Percentiles rank a stretch among this genome's conserved stretches.
These are phyloP conservation scores for Callaeas wilsoni DNA, from an alignment of 2,113 vertebrate genomes.

Conservation along the genomic window DNA sequence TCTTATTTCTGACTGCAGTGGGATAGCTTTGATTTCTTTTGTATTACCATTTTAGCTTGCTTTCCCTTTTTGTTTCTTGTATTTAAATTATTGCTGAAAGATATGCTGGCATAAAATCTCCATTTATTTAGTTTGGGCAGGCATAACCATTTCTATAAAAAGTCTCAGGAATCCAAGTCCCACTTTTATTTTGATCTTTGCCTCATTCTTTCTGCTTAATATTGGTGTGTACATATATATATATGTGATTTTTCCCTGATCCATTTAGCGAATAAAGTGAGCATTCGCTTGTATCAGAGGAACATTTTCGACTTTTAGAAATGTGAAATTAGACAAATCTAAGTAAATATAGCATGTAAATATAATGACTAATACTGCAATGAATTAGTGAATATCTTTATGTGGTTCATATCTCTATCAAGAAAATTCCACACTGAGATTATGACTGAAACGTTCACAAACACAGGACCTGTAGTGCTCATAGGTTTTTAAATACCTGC, in stretches of 20 bases:
- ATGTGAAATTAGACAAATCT: not conserved
- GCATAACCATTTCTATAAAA: not conserved
- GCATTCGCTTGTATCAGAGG: not conserved
- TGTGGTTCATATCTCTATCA: not conserved
- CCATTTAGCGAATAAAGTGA: not conserved
- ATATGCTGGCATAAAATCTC: constrained; percentile 25
- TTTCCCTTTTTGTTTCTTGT: constrained; percentile 39
- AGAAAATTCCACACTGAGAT: constrained; percentile 2
- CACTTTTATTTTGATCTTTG: not conserved
- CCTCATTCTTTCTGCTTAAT: not conserved
- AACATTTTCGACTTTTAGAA: constrained; percentile 29
- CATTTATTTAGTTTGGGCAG: not conserved
- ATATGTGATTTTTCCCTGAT: not conserved
- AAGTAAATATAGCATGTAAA: not conserved
- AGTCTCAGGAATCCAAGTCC: not conserved
- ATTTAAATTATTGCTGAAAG: constrained; percentile 7
- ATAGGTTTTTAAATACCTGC: constrained; percentile 3
- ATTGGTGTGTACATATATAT: not conserved
- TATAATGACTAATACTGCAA: not conserved
- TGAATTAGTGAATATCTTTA: not conserved
- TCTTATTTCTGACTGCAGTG: constrained; percentile 14
- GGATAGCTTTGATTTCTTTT: constrained; percentile 25
- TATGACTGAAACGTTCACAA: constrained; percentile 32
- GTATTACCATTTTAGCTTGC: constrained; percentile 16
- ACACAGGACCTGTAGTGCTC: not conserved